A percentile compares a stretch with the other conserved stretches of the same genome.
These are phyloP conservation scores for Catostomus latipinnis DNA, from an alignment of 2,797 vertebrate genomes.

Conservation along the genomic window DNA sequence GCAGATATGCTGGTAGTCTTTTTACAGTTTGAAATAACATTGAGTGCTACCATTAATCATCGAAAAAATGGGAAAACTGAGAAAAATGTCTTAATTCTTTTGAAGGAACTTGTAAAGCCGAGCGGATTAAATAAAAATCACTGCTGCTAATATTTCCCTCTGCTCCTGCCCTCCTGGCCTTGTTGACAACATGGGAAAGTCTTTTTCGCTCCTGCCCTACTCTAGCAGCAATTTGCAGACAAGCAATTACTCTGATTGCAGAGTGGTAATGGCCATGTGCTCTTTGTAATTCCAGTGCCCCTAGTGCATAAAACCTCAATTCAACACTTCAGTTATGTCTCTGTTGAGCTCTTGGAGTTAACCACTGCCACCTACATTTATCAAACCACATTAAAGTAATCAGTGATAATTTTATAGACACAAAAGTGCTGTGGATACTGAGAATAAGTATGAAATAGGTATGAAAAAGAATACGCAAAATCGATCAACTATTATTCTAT, in stretches of 20 bases:
- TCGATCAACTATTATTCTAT: no score
- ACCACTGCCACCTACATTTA: background rate
- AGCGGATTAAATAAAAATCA: constrained; percentile 13
- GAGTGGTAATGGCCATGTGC: constrained; percentile 13
- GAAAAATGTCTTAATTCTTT: background rate
- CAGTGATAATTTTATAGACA: background rate
- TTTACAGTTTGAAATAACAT: constrained; percentile 1
- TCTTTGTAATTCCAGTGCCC: constrained; percentile 34
- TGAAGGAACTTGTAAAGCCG: background rate
- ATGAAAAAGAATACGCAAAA: no score
- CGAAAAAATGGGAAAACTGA: constrained; percentile 1
- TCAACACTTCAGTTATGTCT: constrained; percentile 7
- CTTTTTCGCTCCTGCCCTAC: background rate
- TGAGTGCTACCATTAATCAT: constrained; percentile 18
- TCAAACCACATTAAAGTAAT: constrained; percentile 4
- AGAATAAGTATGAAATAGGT: background rate
- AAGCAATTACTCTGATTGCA: constrained; percentile 47
- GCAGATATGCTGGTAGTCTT: constrained; percentile 20
- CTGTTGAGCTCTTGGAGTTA: background rate
- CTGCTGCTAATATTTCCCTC: constrained; percentile 15
- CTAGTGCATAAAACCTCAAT: constrained; percentile 24
- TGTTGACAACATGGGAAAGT: constrained; percentile 19
- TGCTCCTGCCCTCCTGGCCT: constrained; percentile 3
- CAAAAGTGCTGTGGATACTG: background rate
- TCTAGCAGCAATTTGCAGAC: constrained; percentile 38